Conservation (phyloP, 2,113 vertebrate species). For the Serilophus lunatus region DNA sequence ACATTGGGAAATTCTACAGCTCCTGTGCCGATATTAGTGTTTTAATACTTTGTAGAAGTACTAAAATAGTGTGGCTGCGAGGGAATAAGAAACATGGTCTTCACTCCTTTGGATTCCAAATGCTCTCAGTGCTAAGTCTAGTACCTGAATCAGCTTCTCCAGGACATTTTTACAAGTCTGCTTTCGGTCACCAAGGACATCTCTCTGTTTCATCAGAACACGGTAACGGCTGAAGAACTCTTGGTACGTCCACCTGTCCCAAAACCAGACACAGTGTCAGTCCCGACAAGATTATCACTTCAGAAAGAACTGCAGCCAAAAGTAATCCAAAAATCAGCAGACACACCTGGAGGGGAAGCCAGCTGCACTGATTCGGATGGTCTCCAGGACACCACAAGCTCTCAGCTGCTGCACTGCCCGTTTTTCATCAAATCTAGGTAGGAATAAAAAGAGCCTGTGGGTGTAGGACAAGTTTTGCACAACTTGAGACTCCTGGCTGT, state of each 20-base stretch:
- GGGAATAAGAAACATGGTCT: not conserved
- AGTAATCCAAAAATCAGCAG: not conserved
- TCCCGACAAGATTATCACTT: not conserved
- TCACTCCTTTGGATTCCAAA: not conserved
- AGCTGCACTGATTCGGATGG: slow-evolving; percentile 95
- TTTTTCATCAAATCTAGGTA: slow-evolving; percentile 90
- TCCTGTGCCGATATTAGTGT: not conserved
- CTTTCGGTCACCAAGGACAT: slow-evolving; percentile 89
- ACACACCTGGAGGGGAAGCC: slow-evolving; percentile 94
- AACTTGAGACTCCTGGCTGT: not conserved
- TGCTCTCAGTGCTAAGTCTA: not conserved
- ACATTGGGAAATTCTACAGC: not conserved
- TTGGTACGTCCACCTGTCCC: slow-evolving; percentile 94
- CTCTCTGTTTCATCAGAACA: slow-evolving; percentile 97
- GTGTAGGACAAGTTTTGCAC: not conserved
- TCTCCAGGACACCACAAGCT: slow-evolving; percentile 96
- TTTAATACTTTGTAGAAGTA: not conserved
- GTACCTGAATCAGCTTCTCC: slow-evolving; percentile 93
- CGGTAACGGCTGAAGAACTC: slow-evolving; percentile 98
- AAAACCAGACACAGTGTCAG: not conserved
- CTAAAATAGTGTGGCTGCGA: not conserved
- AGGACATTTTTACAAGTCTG: slow-evolving; percentile 94
- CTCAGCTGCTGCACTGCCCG: slow-evolving; percentile 96
- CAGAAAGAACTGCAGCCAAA: not conserved
- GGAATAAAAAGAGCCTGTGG: not conserved